phyloP scores from a whole-genome alignment of 1,140 invertebrate genomes.

The Cepaea nemoralis region DNA sequence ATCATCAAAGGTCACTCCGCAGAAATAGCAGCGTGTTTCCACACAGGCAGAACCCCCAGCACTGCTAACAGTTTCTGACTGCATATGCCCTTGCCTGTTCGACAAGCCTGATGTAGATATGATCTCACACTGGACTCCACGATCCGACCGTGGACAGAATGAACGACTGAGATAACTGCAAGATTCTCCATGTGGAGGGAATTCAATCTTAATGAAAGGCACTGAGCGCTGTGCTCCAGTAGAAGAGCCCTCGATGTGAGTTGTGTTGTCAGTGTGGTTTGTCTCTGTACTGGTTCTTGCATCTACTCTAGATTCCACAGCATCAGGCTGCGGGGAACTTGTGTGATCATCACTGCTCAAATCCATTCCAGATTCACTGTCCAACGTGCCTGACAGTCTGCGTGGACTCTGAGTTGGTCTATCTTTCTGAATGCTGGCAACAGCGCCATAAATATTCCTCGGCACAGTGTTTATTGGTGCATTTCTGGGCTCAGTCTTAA shows the following conservation, averaged over 20 bases:
- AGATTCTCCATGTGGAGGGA: constrained; percentile 37
- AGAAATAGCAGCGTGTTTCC: constrained; percentile 61
- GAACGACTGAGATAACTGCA: constrained; percentile 26
- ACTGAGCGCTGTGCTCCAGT: constrained; percentile 60
- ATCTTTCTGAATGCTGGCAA: constrained; percentile 31
- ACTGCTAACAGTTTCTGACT: constrained; percentile 57
- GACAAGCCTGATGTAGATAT: constrained; percentile 37
- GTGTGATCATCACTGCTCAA: constrained; percentile 44
- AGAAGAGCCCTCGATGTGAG: constrained; percentile 10
- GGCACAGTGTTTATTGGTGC: not conserved
- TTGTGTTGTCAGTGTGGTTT: constrained; percentile 6
- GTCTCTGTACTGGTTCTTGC: constrained; percentile 23
- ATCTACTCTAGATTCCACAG: constrained; percentile 20
- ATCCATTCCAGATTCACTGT: constrained; percentile 40
- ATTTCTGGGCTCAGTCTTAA: constrained; percentile 56
- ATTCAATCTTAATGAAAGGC: constrained; percentile 58
- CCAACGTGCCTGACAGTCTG: constrained; percentile 41
- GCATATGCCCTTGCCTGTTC: constrained; percentile 22
- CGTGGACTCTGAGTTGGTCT: not conserved
- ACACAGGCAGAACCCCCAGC: constrained; percentile 40
- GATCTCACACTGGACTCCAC: constrained; percentile 64
- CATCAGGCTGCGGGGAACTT: constrained; percentile 38
- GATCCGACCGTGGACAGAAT: constrained; percentile 45
- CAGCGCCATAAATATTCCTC: constrained; percentile 1
- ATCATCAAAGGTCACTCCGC: constrained; percentile 69